phyloP scores from a whole-genome alignment of 2,888 invertebrate genomes.

The Pristionchus mayeri region DNA sequence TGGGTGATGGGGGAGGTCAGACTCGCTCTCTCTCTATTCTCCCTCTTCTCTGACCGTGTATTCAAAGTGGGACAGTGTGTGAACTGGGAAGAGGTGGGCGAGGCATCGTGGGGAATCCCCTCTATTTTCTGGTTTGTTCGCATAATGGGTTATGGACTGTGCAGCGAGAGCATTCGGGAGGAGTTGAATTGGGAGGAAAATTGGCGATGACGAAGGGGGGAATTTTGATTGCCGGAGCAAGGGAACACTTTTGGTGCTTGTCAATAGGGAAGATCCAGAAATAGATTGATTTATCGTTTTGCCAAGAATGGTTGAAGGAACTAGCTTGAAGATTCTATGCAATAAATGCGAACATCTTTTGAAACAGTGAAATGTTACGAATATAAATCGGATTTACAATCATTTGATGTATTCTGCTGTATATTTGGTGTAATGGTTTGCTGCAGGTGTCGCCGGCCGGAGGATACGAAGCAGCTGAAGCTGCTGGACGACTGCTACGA shows the following conservation, averaged over 20 bases:
- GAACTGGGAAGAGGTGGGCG: background rate
- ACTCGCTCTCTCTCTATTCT: background rate
- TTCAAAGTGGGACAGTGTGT: background rate
- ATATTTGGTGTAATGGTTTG: too few relatives aligned
- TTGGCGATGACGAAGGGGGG: background rate
- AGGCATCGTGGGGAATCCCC: background rate
- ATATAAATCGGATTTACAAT: too few relatives aligned
- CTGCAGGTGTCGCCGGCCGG: constrained; percentile 27
- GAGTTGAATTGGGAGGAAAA: background rate
- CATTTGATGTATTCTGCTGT: too few relatives aligned
- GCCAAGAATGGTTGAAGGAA: too few relatives aligned
- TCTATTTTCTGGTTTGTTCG: background rate
- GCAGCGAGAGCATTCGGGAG: background rate
- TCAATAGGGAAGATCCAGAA: too few relatives aligned
- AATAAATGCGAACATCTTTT: too few relatives aligned
- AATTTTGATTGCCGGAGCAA: too few relatives aligned
- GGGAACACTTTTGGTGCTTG: too few relatives aligned
- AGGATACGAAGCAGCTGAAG: constrained; percentile 1
- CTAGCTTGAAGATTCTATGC: too few relatives aligned
- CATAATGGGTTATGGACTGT: background rate
- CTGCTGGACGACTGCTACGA: constrained; percentile 45
- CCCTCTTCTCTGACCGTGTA: background rate
- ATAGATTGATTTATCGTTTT: too few relatives aligned
- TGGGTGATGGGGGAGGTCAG: background rate
- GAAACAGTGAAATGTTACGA: too few relatives aligned